Evolutionary conservation across 1,140 invertebrate species (phyloP).

Genomic region (Magallana ariakensis): DNA sequence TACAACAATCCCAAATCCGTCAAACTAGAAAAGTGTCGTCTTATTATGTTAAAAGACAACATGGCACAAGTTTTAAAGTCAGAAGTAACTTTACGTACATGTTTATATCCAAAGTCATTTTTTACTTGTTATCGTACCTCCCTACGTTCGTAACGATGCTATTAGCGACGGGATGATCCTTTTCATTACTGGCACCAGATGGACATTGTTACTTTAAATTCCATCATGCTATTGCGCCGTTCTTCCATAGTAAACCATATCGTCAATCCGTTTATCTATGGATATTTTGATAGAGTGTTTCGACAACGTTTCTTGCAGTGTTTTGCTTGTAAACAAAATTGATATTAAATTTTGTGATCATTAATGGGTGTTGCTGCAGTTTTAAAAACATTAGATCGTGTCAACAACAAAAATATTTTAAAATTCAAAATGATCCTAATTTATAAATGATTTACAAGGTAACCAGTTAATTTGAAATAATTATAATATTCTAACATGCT

Average conservation of each 20-base stretch:
- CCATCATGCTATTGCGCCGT: not conserved
- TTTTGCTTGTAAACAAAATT: not conserved
- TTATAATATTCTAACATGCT: no score
- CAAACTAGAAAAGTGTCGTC: no score
- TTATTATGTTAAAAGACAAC: no score
- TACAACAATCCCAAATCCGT: no score
- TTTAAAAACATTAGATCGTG: no score
- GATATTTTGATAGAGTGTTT: slow-evolving; percentile 20
- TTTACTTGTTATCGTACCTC: not conserved
- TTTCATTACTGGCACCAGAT: not conserved
- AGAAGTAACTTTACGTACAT: slow-evolving; percentile 25
- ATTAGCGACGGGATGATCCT: not conserved
- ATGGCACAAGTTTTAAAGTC: not conserved
- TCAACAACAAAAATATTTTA: no score
- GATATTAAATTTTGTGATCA: no score
- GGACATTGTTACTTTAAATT: not conserved
- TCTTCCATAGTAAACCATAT: not conserved
- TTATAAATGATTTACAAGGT: no score
- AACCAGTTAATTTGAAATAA: no score
- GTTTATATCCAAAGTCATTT: not conserved
- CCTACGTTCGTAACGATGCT: not conserved
- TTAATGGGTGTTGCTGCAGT: not conserved
- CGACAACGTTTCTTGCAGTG: not conserved
- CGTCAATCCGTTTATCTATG: not conserved
- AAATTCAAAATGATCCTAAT: no score